Evolutionary conservation across 2,888 invertebrate species (phyloP), one percentile per base, ranked within the genome.

Genomic region (Zygothrica quintamaculata): DNA sequence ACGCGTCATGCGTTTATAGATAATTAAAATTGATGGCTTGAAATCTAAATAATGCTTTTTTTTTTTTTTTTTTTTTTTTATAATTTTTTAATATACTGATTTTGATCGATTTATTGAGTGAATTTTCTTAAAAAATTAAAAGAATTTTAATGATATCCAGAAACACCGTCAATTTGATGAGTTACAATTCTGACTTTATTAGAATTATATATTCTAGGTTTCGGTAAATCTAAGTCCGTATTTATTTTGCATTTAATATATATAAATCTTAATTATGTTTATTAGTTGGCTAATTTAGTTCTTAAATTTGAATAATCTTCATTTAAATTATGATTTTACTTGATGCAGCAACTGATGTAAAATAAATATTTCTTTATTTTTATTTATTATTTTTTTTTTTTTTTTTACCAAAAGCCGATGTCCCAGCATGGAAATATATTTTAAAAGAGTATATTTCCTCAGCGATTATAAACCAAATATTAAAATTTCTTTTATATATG

Each of bases 141-240:
- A 29, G 3, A 22, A 22, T 3, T 22, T 22, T 22, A 22, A 5
- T 22, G 5, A 5, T 22, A 5, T 5, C 2, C 7, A 1, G 29
- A 29, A 29, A 29, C 18, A 29, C 29, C 29, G n/a, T 29, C n/a
- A 1, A 29, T 9, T 9, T 9, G 9, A 68, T 53, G 34, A 53
- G 44, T 36, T 69, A 75, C 46, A 58, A 46, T 52, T 65, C 71
- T 59, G 51, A 80, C 58, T 74, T 71, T 71, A 71, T 71, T 71
- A 58, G 39, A 64, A 46, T 74, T 68, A 74, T 53, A 64, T 74
- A 71, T 70, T 75, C 75, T 71, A 69, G 34, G 70, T 31, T 74
- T 62, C 69, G 84, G 81, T 84, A 82, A 76, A 77, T 65, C 78
- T 77, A 80, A 74, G 57, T 74, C 74, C 60, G 77, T 62, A 60